Evolutionary conservation across 2,113 vertebrate species (phyloP).

Genomic region (Platysternon megacephalum): DNA sequence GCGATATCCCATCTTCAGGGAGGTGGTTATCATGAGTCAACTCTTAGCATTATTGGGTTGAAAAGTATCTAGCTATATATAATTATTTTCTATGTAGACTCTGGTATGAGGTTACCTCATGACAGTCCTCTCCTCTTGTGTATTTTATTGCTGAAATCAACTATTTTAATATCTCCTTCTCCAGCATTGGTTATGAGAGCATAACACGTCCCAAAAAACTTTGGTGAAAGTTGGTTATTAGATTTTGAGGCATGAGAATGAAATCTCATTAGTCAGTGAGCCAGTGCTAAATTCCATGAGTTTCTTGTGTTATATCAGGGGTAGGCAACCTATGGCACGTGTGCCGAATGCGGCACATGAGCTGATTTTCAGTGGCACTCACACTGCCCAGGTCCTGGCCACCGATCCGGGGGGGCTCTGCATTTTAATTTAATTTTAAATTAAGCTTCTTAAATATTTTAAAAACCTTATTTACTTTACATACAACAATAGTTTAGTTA

Average conservation of each 20-base stretch:
- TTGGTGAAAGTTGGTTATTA: slow-evolving; percentile 44
- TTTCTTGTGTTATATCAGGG: slow-evolving; percentile 26
- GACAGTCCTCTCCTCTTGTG: not conserved
- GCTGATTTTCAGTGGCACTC: too few species aligned
- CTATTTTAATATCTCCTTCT: slow-evolving; percentile 26
- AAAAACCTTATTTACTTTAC: too few species aligned
- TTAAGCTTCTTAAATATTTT: too few species aligned
- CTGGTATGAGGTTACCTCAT: not conserved
- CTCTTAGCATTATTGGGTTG: not conserved
- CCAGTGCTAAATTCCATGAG: slow-evolving; percentile 55
- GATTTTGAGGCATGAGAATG: slow-evolving; percentile 54
- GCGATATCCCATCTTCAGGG: not conserved
- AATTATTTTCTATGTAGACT: not conserved
- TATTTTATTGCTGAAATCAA: slow-evolving; percentile 13
- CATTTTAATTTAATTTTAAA: too few species aligned
- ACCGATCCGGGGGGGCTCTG: too few species aligned
- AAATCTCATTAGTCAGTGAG: slow-evolving; percentile 61
- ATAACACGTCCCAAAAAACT: slow-evolving; percentile 2
- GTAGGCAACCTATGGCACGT: too few species aligned
- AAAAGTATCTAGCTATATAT: not conserved
- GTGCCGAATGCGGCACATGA: too few species aligned
- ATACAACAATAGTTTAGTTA: too few species aligned
- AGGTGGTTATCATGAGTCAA: not conserved
- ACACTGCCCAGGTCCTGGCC: too few species aligned
- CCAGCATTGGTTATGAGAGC: not conserved